A percentile compares a stretch with the other conserved stretches of the same genome.
Conservation (phyloP, 30 jellyfish, hydroid and myxozoan species). For the Phacellophora camtschatica region DNA sequence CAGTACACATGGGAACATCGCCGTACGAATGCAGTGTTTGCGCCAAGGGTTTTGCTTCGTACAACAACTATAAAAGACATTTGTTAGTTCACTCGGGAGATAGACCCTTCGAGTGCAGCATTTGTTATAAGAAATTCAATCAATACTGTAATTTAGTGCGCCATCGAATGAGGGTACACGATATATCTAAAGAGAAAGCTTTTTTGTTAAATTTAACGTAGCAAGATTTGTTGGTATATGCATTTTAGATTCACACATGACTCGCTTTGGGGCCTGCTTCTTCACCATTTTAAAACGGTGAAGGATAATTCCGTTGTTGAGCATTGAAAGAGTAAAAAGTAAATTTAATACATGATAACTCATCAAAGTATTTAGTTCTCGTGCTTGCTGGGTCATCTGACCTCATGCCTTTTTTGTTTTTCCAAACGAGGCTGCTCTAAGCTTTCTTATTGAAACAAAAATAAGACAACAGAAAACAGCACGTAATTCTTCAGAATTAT, state of each 20-base stretch:
- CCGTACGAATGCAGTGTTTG: constrained; percentile 63
- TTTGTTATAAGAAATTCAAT: constrained; percentile 43
- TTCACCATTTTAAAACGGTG: not conserved
- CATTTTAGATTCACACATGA: constrained; percentile 43
- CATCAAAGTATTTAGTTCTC: too few species aligned
- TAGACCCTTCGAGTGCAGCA: constrained; percentile 46
- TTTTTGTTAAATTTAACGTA: constrained; percentile 14
- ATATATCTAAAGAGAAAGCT: constrained; percentile 34
- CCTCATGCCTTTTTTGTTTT: too few species aligned
- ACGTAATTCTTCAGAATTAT: too few species aligned
- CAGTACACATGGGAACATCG: constrained; percentile 73
- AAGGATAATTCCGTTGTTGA: too few species aligned
- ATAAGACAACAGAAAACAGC: too few species aligned
- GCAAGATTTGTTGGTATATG: not conserved
- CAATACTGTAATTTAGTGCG: constrained; percentile 62
- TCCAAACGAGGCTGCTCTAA: too few species aligned
- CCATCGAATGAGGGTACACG: constrained; percentile 47
- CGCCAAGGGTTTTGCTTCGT: constrained; percentile 66
- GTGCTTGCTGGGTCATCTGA: too few species aligned
- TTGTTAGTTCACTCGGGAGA: constrained; percentile 58
- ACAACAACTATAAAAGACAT: constrained; percentile 58
- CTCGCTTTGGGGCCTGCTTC: too few species aligned
- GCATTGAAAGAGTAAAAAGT: too few species aligned
- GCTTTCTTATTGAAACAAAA: too few species aligned
- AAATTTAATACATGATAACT: too few species aligned